Evolutionary conservation across 2,113 vertebrate species (phyloP), one percentile per base, ranked within the genome.

Genomic region (Shinisaurus crocodilurus): DNA sequence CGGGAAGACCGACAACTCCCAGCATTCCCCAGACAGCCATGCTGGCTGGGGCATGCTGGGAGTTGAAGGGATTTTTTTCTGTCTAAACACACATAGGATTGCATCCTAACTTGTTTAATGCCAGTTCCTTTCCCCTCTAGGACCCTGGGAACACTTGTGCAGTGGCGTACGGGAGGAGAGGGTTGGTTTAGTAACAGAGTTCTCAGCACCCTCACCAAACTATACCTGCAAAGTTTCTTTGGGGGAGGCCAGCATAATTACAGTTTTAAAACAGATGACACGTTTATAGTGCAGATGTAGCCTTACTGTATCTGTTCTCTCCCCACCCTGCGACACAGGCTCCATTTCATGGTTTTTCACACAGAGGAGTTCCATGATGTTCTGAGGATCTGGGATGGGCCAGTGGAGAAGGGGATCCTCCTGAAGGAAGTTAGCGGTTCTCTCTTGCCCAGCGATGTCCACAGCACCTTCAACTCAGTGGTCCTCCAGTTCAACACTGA

Each of bases 331-430:
- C 5, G 9, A 87, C 82, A 0, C 95, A 99, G 99, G 94, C 96
- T 99, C n/a, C 99, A 99, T 90, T 99, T 99, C 96, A 96, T 99
- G 95, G 99, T 99, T 54, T 99, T 99, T 93, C 99, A 99, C 97
- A 99, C 99, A 0, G 99, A 99, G 93, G 99, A 99, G 92, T 98
- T 99, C 72, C 99, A 99, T 0, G 99, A 99, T 0, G 98, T 99
- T 87, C 97, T 99, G 82, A 98, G 98, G 85, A 98, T 99, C 94
- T 99, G 99, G 99, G 99, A 99, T 0, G 99, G 99, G 4, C 98
- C 98, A 0, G 98, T 99, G 96, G 98, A 99, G 69, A 99, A 98
- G 0, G 99, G 99, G 34, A 98, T 99, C 60, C 97, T 99, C 43
- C 97, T 99, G 40, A 97, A 96, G 95, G 99, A 99, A 96, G 94